Conservation (phyloP, 2,797 vertebrate species). For the Hydrolagus colliei region DNA sequence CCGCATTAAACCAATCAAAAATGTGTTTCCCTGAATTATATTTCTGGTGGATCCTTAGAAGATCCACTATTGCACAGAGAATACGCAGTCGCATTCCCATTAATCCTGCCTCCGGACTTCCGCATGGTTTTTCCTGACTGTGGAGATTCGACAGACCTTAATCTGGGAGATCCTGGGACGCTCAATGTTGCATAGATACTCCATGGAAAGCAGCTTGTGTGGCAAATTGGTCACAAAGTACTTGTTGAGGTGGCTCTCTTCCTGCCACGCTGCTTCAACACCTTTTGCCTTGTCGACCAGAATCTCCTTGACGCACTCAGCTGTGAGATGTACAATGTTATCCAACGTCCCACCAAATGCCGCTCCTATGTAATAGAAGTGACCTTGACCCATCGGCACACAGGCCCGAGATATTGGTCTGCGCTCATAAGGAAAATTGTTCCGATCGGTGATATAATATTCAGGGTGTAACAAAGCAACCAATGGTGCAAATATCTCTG, state of each 20-base stretch:
- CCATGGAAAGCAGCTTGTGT: constrained; percentile 64
- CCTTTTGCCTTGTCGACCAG: constrained; percentile 56
- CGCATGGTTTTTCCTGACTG: constrained; percentile 45
- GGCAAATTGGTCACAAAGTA: constrained; percentile 64
- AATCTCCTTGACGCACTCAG: constrained; percentile 52
- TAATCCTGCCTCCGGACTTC: too few relatives aligned
- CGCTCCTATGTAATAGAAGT: constrained; percentile 64
- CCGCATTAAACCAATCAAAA: too few relatives aligned
- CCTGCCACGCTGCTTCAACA: constrained; percentile 64
- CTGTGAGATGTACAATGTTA: constrained; percentile 53
- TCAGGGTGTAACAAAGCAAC: constrained; percentile 60
- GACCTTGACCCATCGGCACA: constrained; percentile 54
- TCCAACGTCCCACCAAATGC: constrained; percentile 59
- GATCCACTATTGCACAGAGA: too few relatives aligned
- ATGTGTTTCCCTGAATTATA: too few relatives aligned
- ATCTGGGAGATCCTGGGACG: constrained; percentile 44
- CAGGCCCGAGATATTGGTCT: constrained; percentile 51
- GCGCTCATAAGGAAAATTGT: constrained; percentile 58
- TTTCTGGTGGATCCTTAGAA: too few relatives aligned
- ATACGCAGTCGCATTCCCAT: too few relatives aligned
- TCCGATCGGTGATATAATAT: constrained; percentile 43
- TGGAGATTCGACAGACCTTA: constrained; percentile 53
- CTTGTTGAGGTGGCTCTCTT: constrained; percentile 71
- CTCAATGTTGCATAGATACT: constrained; percentile 63
- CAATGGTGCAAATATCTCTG: constrained; percentile 54